Conservation (phyloP, 2,888 invertebrate species). For the Orthosia gracilis region DNA sequence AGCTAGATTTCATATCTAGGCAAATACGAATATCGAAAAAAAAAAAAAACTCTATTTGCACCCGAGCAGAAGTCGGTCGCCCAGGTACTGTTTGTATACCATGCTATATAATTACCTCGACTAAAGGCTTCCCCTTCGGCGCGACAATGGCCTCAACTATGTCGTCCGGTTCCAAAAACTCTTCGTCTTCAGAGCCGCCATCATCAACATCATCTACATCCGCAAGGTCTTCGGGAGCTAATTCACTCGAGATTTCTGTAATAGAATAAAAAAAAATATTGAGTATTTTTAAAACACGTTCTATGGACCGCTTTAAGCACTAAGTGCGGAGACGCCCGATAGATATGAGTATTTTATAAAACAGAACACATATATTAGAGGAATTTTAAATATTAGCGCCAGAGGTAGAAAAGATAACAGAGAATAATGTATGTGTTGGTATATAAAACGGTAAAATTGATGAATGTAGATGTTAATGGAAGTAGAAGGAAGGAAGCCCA, state of each 20-base stretch:
- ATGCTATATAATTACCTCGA: constrained; percentile 82
- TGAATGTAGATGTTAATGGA: too few relatives aligned
- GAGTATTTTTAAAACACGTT: neutral
- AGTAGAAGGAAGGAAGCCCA: neutral
- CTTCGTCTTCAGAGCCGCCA: constrained; percentile 71
- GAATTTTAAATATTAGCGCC: neutral
- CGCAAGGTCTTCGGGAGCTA: constrained; percentile 69
- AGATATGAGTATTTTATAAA: too few relatives aligned
- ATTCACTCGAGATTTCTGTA: constrained; percentile 69
- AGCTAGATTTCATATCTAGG: too few relatives aligned
- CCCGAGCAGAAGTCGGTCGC: too few relatives aligned
- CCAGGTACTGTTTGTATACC: neutral
- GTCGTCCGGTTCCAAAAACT: constrained; percentile 80
- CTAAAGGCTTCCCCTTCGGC: constrained; percentile 85
- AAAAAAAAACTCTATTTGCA: too few relatives aligned
- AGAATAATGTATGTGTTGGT: neutral
- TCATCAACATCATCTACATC: constrained; percentile 74
- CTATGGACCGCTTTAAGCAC: too few relatives aligned
- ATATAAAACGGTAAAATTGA: neutral
- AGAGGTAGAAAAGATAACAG: neutral
- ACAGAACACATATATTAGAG: too few relatives aligned
- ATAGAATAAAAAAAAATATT: neutral
- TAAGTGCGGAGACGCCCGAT: too few relatives aligned
- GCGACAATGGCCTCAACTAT: constrained; percentile 80
- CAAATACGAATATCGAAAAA: too few relatives aligned